Percentiles rank a stretch among this genome's conserved stretches.
Evolutionary conservation across 2,797 vertebrate genomes (phyloP).

Genomic region (Lagocephalus sceleratus): DNA sequence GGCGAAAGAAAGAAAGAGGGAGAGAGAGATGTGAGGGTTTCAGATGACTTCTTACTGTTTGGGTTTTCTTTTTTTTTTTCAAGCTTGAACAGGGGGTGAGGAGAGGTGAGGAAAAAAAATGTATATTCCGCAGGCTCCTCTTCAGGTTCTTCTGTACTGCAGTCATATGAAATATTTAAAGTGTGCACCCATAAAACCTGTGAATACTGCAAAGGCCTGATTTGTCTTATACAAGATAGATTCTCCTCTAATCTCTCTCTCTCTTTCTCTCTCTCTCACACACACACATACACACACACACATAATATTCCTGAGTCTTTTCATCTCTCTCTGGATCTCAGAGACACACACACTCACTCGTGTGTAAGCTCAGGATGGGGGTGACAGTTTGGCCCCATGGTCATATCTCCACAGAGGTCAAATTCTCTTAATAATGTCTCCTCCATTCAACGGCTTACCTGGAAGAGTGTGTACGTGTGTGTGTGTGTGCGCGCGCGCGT

Average conservation of each 20-base stretch:
- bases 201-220: constrained; percentile 45
- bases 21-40: constrained; percentile 39
- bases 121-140: too few species aligned
- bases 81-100: constrained; percentile 29
- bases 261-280: too few species aligned
- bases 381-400: constrained; percentile 26
- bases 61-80: too few species aligned
- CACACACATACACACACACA: not conserved
- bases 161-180: constrained; percentile 33
- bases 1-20: constrained; percentile 32
- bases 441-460: too few species aligned
- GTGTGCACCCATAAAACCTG: constrained; percentile 32
- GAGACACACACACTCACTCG: not conserved
- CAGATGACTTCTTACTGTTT: too few species aligned
- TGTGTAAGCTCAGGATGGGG: constrained; percentile 35
- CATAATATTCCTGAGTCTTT: constrained; percentile 19
- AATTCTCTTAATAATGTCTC: too few species aligned
- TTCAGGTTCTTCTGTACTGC: not conserved
- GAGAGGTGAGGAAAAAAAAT: constrained; percentile 5
- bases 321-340: too few species aligned
- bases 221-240: constrained; percentile 23
- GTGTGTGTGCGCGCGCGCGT: too few species aligned
- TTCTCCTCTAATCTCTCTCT: constrained; percentile 18
- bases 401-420: constrained; percentile 52
- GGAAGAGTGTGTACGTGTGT: not conserved